phyloP scores from a whole-genome alignment of 2,113 vertebrate genomes.

The Tragelaphus imberbis region DNA sequence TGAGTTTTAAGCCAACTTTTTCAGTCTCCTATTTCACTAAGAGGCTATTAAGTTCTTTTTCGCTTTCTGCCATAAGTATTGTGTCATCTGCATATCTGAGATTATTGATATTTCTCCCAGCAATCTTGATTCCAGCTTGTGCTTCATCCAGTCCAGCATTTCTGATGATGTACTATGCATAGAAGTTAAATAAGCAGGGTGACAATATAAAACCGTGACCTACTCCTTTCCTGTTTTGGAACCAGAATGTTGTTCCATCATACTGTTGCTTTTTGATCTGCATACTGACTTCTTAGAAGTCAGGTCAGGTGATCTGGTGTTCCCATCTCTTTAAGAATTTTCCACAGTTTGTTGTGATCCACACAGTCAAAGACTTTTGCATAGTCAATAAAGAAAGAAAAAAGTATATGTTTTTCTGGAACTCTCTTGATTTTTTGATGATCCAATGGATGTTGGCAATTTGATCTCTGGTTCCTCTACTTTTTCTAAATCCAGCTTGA shows the following conservation, averaged over 20 bases:
- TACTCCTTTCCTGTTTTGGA: not conserved
- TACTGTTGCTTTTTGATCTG: not conserved
- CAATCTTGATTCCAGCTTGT: not conserved
- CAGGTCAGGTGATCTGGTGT: not conserved
- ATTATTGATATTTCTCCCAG: not conserved
- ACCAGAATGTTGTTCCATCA: not conserved
- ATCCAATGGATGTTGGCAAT: not conserved
- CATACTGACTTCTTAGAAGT: not conserved
- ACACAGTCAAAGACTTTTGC: not conserved
- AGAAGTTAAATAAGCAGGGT: not conserved
- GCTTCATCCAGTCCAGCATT: not conserved
- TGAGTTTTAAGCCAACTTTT: not conserved
- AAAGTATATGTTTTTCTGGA: not conserved
- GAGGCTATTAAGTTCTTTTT: not conserved
- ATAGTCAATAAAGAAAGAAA: not conserved
- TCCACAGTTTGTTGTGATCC: not conserved
- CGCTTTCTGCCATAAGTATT: rapidly evolving
- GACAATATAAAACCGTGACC: not conserved
- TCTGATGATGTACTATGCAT: not conserved
- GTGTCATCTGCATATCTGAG: not conserved
- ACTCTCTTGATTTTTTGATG: not conserved
- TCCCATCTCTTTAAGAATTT: not conserved
- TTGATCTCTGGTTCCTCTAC: not conserved
- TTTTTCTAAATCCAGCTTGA: not conserved
- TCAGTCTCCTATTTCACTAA: not conserved